Conservation (phyloP, 1,140 invertebrate species). For the Drosophila virilis region DNA sequence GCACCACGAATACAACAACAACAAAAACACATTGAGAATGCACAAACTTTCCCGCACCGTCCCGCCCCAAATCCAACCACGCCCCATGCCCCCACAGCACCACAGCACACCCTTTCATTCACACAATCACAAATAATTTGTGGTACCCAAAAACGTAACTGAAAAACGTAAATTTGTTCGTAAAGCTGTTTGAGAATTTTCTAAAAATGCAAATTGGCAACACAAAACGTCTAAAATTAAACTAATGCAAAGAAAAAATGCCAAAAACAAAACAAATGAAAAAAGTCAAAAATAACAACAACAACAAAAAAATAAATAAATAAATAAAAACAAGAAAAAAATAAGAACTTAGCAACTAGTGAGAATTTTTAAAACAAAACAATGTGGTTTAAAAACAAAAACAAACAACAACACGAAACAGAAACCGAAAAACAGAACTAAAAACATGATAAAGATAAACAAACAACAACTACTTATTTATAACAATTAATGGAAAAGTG, state of each 20-base stretch:
- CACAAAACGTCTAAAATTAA: slow-evolving; percentile 62
- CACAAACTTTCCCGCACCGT: slow-evolving; percentile 15
- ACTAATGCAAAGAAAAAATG: slow-evolving; percentile 45
- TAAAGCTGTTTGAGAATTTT: slow-evolving; percentile 59
- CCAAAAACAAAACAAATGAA: slow-evolving; percentile 32
- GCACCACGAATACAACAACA: background rate
- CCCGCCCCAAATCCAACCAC: background rate
- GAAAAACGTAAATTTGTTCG: slow-evolving; percentile 44
- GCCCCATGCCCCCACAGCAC: slow-evolving; percentile 1
- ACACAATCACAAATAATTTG: slow-evolving; percentile 49
- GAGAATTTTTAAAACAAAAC: slow-evolving; percentile 67
- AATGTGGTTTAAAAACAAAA: slow-evolving; percentile 32
- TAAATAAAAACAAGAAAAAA: slow-evolving; percentile 34
- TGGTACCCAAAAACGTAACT: slow-evolving; percentile 64
- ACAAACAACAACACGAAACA: slow-evolving; percentile 33
- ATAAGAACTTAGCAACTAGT: slow-evolving; percentile 68
- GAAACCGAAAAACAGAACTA: slow-evolving; percentile 17
- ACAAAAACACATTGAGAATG: slow-evolving; percentile 19
- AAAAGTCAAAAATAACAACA: slow-evolving; percentile 10
- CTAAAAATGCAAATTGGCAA: slow-evolving; percentile 64
- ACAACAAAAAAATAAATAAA: background rate
- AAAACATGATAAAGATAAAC: slow-evolving; percentile 47
- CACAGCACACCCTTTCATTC: background rate
- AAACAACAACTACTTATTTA: slow-evolving; percentile 57
- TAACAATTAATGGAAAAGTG: slow-evolving; percentile 46